Evolutionary conservation across 2,113 vertebrate genomes (phyloP).

Genomic region (Cricetomys ansorgei): DNA sequence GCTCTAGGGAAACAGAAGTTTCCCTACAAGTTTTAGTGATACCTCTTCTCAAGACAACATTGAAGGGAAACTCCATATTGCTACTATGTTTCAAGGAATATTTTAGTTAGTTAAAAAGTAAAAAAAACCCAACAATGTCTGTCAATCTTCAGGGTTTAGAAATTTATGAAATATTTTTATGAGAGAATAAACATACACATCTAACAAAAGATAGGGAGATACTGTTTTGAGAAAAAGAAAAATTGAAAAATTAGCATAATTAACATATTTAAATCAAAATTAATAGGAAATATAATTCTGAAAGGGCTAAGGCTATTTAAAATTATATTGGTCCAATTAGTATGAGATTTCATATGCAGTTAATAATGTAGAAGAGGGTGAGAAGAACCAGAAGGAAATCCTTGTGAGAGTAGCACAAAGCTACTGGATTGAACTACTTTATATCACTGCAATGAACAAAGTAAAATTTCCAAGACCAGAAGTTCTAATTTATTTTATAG

Average conservation of each 20-base stretch:
- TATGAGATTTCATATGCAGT: slow-evolving; percentile 46
- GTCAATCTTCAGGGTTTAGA: neutral
- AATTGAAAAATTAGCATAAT: slow-evolving; percentile 25
- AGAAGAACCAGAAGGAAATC: neutral
- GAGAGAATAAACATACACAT: neutral
- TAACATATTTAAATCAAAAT: slow-evolving; percentile 43
- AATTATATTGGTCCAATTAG: slow-evolving; percentile 50
- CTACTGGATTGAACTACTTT: neutral
- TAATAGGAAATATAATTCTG: slow-evolving; percentile 51
- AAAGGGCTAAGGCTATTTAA: slow-evolving; percentile 46
- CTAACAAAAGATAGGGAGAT: slow-evolving; percentile 11
- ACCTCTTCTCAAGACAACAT: neutral
- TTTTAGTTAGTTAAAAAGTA: neutral
- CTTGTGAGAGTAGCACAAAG: neutral
- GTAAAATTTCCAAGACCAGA: neutral
- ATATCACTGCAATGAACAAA: neutral
- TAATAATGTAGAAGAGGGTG: slow-evolving; percentile 46
- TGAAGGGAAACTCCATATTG: neutral
- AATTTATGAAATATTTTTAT: neutral
- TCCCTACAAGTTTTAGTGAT: neutral
- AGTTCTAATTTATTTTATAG: slow-evolving; percentile 10
- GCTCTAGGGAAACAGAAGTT: neutral
- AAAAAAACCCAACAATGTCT: neutral
- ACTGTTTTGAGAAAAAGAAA: slow-evolving; percentile 5
- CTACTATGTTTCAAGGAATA: neutral